These are phyloP conservation scores for Caradrina kadenii DNA, from an alignment of 2,888 invertebrate genomes.

Conservation along the genomic window DNA sequence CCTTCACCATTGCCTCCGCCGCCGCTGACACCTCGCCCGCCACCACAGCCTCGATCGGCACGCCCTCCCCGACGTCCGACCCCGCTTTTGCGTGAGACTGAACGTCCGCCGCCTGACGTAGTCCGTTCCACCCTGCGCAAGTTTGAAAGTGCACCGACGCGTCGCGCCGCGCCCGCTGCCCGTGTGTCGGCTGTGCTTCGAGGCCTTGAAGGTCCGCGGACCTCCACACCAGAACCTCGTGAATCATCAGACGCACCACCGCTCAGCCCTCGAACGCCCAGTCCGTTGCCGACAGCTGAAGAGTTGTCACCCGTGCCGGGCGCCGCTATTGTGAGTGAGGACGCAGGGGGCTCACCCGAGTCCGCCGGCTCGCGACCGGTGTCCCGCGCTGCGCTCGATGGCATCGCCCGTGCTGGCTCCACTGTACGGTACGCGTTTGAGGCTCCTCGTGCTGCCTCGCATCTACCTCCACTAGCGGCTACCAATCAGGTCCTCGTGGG, in stretches of 20 bases:
- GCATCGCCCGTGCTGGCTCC: conserved; percentile 93
- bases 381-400: conserved; percentile 91
- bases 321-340: conserved; percentile 84
- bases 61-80: conserved; percentile 83
- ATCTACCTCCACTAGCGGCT: conserved; percentile 82
- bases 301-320: conserved; percentile 89
- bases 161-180: conserved; percentile 87
- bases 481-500: conserved; percentile 81
- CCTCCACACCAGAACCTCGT: conserved; percentile 80
- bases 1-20: conserved; percentile 86
- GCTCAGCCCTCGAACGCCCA: conserved; percentile 71
- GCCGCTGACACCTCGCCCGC: conserved; percentile 76
- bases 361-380: conserved; percentile 80
- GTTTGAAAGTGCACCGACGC: conserved; percentile 93
- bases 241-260: conserved; percentile 68
- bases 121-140: conserved; percentile 96
- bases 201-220: conserved; percentile 77
- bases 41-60: conserved; percentile 85
- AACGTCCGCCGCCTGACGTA: conserved; percentile 96
- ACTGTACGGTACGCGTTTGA: conserved; percentile 92
- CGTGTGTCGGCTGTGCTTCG: conserved; percentile 85
- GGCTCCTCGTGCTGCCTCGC: conserved; percentile 77
- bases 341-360: conserved; percentile 69
- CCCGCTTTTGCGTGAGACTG: conserved; percentile 89
- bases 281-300: conserved; percentile 88